Evolutionary conservation across 2,888 invertebrate species (phyloP).

Genomic region (Aradus depressus): DNA sequence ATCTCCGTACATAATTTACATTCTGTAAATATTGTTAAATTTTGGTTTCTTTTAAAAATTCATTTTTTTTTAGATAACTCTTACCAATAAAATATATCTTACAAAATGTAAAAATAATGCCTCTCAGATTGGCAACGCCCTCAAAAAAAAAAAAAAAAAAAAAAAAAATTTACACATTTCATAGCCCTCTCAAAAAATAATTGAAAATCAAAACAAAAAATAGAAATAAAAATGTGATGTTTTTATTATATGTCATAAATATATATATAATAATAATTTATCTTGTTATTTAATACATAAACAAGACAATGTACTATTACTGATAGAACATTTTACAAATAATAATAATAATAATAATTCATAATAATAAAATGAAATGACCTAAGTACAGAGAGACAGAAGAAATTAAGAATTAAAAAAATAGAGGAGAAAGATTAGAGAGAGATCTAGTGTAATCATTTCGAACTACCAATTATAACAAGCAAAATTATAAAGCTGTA

Average conservation of each 20-base stretch:
- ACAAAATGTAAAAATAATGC: slow-evolving; percentile 26
- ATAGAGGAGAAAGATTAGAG: background rate
- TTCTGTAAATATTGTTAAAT: too few species aligned
- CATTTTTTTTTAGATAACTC: slow-evolving; percentile 1
- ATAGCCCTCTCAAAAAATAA: slow-evolving; percentile 8
- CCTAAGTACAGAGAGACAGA: background rate
- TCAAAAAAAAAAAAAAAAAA: slow-evolving; percentile 11
- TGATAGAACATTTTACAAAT: background rate
- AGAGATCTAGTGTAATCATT: background rate
- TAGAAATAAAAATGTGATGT: slow-evolving; percentile 19
- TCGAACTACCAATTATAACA: background rate
- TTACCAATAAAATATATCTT: slow-evolving; percentile 25
- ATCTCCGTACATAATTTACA: background rate
- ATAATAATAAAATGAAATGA: background rate
- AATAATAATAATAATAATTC: background rate
- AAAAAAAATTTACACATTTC: background rate
- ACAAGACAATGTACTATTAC: slow-evolving; percentile 11
- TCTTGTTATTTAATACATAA: slow-evolving; percentile 14
- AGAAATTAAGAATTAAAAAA: slow-evolving; percentile 8
- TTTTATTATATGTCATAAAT: slow-evolving; percentile 10
- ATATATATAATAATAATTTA: slow-evolving; percentile 14
- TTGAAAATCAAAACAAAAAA: too few species aligned
- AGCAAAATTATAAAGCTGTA: slow-evolving; percentile 3
- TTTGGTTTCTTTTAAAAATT: background rate
- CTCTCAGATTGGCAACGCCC: slow-evolving; percentile 22